These are phyloP conservation scores for Apeltes quadracus DNA, from an alignment of 2,113 vertebrate species.

Conservation along the genomic window DNA sequence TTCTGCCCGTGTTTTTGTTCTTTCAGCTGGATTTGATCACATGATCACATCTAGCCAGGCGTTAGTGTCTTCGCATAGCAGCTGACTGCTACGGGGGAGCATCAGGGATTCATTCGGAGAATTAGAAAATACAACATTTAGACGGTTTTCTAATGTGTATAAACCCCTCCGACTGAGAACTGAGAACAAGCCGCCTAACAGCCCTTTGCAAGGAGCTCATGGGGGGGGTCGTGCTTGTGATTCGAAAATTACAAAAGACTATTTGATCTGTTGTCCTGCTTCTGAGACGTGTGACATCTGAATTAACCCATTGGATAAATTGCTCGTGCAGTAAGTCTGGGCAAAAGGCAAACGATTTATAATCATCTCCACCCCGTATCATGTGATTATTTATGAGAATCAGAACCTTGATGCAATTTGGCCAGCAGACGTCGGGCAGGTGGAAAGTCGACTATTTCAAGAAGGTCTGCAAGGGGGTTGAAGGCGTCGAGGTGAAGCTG, in stretches of 20 bases:
- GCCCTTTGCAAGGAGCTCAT: background rate
- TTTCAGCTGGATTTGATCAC: too few species aligned
- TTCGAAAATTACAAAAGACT: background rate
- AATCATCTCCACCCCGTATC: constrained; percentile 46
- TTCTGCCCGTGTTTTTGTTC: background rate
- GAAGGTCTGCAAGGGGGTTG: constrained; percentile 10
- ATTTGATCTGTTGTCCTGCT: background rate
- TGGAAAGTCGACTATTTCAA: constrained; percentile 14
- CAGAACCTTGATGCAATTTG: constrained; percentile 40
- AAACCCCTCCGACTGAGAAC: too few species aligned
- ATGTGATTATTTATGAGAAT: too few species aligned
- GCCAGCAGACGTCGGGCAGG: constrained; percentile 50
- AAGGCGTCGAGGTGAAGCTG: constrained; percentile 17
- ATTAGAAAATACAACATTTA: too few species aligned
- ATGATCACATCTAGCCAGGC: too few species aligned
- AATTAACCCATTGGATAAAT: background rate
- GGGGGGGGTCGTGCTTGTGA: background rate
- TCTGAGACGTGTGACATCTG: background rate
- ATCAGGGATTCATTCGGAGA: too few species aligned
- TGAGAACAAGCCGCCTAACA: background rate
- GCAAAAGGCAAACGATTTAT: constrained; percentile 18
- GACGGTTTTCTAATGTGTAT: too few species aligned
- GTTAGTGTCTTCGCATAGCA: too few species aligned
- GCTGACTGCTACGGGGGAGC: too few species aligned
- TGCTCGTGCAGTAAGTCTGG: background rate